Evolutionary conservation across 2,113 vertebrate genomes (phyloP), one percentile per base, ranked within the genome.

Genomic region (Naja naja): DNA sequence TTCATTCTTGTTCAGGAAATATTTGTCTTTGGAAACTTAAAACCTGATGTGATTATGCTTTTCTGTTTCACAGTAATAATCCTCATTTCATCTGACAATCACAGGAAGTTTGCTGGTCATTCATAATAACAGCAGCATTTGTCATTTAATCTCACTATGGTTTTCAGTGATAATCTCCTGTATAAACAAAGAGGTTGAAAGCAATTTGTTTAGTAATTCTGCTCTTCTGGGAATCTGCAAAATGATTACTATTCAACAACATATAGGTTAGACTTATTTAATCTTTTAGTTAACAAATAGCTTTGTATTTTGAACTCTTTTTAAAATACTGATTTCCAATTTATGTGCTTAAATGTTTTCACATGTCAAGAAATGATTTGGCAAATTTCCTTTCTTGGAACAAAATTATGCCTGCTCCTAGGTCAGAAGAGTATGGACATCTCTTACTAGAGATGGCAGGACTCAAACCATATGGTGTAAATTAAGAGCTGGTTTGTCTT

Each of bases 41-140:
- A 16, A 43, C n/a, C n/a, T 93, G 90, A 86, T 91, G n/a, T 86
- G 87, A 52, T 69, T 89, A 86, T 91, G 87, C 55, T 85, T 86
- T 93, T 86, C 90, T 89, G 69, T 85, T 81, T 53, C 47, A 20
- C 25, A 60, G 25, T 11, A 87, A 88, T 91, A 93, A 93, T 93
- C 93, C 90, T 86, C 53, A 49, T 89, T 93, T 93, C 55, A 91
- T 93, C 69, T 45, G 89, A 81, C 87, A 91, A 93, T 91, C 74
- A 87, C 20, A 89, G 87, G 90, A 91, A 89, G 47, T 86, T 89
- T 47, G 18, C 49, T 88, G 23, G 45, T 92, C 90, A 92, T 93
- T 93, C 90, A 91, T 91, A 93, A 91, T 85, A 93, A 90, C 58
- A 93, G 87, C 43, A 91, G 49, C 93, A 91, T 91, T 93, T 93